A percentile compares a stretch with the other conserved stretches of the same genome.
phyloP scores from a whole-genome alignment of 2,888 invertebrate genomes.

The Brachyptera risi region DNA sequence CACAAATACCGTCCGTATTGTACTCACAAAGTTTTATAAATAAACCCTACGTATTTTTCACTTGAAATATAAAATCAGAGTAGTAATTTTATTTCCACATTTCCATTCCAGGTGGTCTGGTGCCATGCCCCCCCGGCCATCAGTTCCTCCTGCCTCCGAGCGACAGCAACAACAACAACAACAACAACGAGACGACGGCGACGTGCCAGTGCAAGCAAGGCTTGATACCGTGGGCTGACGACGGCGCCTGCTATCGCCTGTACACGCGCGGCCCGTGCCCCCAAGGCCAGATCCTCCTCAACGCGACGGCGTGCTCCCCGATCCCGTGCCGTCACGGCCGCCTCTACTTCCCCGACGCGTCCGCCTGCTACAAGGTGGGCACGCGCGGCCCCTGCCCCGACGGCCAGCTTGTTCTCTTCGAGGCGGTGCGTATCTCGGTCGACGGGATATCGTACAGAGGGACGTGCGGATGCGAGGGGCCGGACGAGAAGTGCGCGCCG shows the following conservation, averaged over 20 bases:
- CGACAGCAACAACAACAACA: constrained; percentile 36
- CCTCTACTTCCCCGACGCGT: constrained; percentile 68
- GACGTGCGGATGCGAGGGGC: constrained; percentile 54
- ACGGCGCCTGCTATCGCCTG: constrained; percentile 69
- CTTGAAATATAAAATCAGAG: too few species aligned
- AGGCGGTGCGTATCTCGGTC: constrained; percentile 69
- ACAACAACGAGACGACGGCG: constrained; percentile 44
- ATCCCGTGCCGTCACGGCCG: constrained; percentile 72
- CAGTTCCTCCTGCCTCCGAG: constrained; percentile 56
- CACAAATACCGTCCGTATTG: too few species aligned
- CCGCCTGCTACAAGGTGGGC: constrained; percentile 74
- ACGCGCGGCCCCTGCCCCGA: constrained; percentile 68
- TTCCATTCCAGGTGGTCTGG: constrained; percentile 67
- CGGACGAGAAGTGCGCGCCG: constrained; percentile 28
- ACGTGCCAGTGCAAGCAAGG: constrained; percentile 66
- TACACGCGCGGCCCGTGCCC: constrained; percentile 76
- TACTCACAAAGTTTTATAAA: too few species aligned
- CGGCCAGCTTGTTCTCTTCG: constrained; percentile 74
- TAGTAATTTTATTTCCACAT: too few species aligned
- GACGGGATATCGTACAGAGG: constrained; percentile 82
- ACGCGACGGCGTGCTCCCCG: constrained; percentile 61
- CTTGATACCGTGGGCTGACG: constrained; percentile 56
- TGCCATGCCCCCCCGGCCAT: constrained; percentile 73
- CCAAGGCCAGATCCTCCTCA: constrained; percentile 55
- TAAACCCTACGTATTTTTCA: too few species aligned